Evolutionary conservation across 2,888 invertebrate species (phyloP).

Genomic region (Eurytoma adleriae): DNA sequence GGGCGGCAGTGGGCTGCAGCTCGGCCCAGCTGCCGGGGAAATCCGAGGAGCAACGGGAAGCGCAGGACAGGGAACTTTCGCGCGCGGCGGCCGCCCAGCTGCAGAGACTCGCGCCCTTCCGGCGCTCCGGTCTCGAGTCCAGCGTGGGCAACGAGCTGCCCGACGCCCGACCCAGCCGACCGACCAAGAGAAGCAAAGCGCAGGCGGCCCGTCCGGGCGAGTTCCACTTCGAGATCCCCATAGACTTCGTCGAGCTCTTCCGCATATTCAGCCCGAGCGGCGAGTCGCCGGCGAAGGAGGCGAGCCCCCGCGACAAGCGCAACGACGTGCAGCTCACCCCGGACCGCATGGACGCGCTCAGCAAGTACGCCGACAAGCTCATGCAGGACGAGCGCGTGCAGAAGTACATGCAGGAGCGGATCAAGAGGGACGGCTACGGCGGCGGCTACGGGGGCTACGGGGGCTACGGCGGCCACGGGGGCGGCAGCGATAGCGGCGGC

Average conservation of each 20-base stretch:
- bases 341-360: constrained; percentile 25
- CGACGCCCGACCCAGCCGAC: not conserved
- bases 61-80: constrained; percentile 50
- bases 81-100: constrained; percentile 68
- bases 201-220: not conserved
- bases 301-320: not conserved
- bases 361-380: constrained; percentile 48
- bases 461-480: not conserved
- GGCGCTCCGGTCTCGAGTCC: constrained; percentile 53
- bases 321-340: constrained; percentile 25
- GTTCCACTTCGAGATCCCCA: constrained; percentile 38
- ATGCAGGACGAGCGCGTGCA: constrained; percentile 51
- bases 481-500: constrained; percentile 36
- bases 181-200: not conserved
- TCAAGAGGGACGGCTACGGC: constrained; percentile 55
- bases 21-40: not conserved
- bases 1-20: constrained; percentile 14
- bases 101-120: constrained; percentile 68
- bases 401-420: constrained; percentile 62
- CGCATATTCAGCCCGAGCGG: constrained; percentile 31
- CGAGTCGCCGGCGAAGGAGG: not conserved
- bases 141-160: not conserved
- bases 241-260: constrained; percentile 48
- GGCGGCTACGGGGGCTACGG: not conserved
- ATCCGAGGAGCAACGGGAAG: not conserved